Conservation (phyloP, 2,888 invertebrate genomes). For the Caenorhabditis zanzibari region DNA sequence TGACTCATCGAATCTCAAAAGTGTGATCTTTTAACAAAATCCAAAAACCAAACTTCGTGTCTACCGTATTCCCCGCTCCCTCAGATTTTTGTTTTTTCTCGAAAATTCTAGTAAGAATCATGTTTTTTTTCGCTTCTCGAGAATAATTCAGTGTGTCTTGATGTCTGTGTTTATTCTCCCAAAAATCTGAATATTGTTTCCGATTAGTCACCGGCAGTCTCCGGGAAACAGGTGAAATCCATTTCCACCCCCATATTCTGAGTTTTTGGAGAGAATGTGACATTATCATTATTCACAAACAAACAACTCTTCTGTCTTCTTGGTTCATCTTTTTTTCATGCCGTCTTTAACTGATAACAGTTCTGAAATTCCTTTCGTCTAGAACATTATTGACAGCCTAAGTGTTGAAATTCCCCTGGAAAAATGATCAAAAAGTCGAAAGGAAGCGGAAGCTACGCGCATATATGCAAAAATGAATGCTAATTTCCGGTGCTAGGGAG, state of each 20-base stretch:
- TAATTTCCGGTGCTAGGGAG: background rate
- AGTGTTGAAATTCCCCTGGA: background rate
- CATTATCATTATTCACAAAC: slow-evolving; percentile 15
- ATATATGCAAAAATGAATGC: slow-evolving; percentile 6
- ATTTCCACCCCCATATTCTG: background rate
- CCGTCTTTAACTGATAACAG: slow-evolving; percentile 7
- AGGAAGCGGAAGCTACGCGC: background rate
- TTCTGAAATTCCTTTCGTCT: slow-evolving; percentile 9
- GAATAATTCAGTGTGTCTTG: slow-evolving; percentile 6
- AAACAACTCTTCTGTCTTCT: slow-evolving; percentile 12
- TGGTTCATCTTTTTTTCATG: slow-evolving; percentile 6
- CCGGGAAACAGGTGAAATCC: slow-evolving; percentile 23
- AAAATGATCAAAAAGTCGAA: slow-evolving; percentile 1
- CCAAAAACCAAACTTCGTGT: too few relatives aligned
- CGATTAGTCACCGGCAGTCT: slow-evolving; percentile 21
- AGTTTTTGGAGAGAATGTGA: slow-evolving; percentile 3
- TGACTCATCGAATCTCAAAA: too few relatives aligned
- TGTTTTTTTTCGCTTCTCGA: too few relatives aligned
- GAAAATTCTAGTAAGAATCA: background rate
- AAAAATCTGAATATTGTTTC: slow-evolving; percentile 8
- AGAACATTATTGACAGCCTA: slow-evolving; percentile 17
- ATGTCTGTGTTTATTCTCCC: background rate
- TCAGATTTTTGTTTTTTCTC: too few relatives aligned
- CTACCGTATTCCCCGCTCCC: too few relatives aligned
- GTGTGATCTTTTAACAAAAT: too few relatives aligned